Base-by-base conservation (phyloP, 2,888 invertebrate species). In the Nycteola revayana region DNA sequence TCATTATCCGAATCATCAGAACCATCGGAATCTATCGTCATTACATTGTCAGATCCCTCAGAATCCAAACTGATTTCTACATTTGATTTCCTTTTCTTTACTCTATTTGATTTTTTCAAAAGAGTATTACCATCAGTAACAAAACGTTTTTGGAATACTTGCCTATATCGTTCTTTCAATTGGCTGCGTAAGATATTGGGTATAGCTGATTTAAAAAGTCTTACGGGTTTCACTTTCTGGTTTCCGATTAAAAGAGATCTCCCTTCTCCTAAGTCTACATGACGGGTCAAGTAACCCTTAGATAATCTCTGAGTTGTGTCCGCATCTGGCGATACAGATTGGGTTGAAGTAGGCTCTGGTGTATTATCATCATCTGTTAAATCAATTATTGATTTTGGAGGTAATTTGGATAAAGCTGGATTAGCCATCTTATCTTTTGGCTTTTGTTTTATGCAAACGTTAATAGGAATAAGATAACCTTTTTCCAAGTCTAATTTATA, bases 1-100 rank as follows among this genome's bases (percentile, higher is more conserved):
- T 87, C 87, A 11, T 86, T 82, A 28, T 86, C 85, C 1, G 81
- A 82, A n/a, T 21, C 21, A 21, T 21, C 21, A n/a, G 21, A 21
- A 7, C 7, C n/a, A 21, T 21, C 21, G 7, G 2, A 21, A 7
- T 21, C 21, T 5, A 21, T 7, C 3, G 21, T 21, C 7, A 21
- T n/a, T 5, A 21, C 4, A 21, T 21, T 21, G 2, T 21, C 21
- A 7, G 21, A 21, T 7, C n/a, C 2, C 3, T 21, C 7, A n/a
- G 7, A 21, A 21, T n/a, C 7, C 7, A n/a, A 5, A 2, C 2
- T n/a, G 7, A 7, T 21, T 21, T 21, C 14, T 3, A 14, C 5
- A 14, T 14, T 14, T 14, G 2, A 5, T 14, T 14, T 14, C 2
- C 14, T 2, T 14, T 5, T 14, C n/a, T n/a, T n/a, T 14, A 3